A percentile compares a stretch with the other conserved stretches of the same genome.
These are phyloP conservation scores for Odontomachus brunneus DNA, from an alignment of 1,140 invertebrate species.

Conservation along the genomic window DNA sequence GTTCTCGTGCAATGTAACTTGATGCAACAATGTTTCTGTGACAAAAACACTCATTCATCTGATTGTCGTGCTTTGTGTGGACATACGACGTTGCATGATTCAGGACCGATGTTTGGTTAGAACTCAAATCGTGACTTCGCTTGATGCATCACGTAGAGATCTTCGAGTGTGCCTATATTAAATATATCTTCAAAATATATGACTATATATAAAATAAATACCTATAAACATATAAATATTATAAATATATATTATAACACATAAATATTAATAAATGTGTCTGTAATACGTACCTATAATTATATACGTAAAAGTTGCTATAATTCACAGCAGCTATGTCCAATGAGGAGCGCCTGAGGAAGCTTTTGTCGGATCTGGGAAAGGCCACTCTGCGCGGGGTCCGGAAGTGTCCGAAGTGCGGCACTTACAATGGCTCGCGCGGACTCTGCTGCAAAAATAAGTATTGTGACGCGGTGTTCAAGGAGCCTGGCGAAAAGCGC, in stretches of 20 bases:
- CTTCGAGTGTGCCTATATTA: background rate
- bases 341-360: slow-evolving; percentile 82
- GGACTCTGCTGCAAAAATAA: slow-evolving; percentile 92
- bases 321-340: slow-evolving; percentile 75
- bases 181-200: background rate
- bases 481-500: slow-evolving; percentile 88
- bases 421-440: slow-evolving; percentile 91
- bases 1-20: slow-evolving; percentile 29
- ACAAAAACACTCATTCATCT: background rate
- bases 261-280: background rate
- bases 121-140: background rate
- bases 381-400: slow-evolving; percentile 90
- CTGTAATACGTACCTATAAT: background rate
- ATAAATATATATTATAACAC: background rate
- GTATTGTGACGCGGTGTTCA: slow-evolving; percentile 90
- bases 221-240: background rate
- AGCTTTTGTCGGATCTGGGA: slow-evolving; percentile 87
- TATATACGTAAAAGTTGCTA: background rate
- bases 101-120: background rate
- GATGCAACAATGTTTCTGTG: background rate
- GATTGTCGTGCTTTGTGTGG: too few species aligned
- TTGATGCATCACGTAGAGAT: background rate
- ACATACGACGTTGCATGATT: too few species aligned
- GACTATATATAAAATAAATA: background rate
- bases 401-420: slow-evolving; percentile 92